Conservation (phyloP, 2,797 vertebrate genomes). For the Chloroceryle amazona region DNA sequence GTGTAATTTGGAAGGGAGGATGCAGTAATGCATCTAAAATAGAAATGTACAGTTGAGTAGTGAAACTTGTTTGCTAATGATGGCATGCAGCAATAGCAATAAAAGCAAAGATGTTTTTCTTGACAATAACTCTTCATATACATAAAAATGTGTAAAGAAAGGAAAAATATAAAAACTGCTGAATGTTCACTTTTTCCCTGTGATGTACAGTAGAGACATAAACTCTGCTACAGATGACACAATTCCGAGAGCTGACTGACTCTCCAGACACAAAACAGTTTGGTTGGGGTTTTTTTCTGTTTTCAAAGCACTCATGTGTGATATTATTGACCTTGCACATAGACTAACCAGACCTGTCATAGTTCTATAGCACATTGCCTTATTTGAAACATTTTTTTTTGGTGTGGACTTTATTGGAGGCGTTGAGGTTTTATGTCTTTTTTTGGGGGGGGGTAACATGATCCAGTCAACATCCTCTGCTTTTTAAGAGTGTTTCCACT, state of each 20-base stretch:
- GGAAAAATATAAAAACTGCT: slow-evolving; percentile 64
- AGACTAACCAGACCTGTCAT: not conserved
- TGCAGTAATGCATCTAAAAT: slow-evolving; percentile 58
- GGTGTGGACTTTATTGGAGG: not conserved
- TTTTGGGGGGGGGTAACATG: not conserved
- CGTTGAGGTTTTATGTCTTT: not conserved
- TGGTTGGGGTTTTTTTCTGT: no score
- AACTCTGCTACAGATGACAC: not conserved
- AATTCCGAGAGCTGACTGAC: not conserved
- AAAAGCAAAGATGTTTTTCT: slow-evolving; percentile 72
- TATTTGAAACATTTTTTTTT: not conserved
- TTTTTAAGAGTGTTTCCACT: not conserved
- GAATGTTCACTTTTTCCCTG: slow-evolving; percentile 48
- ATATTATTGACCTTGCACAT: not conserved
- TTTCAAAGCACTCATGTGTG: not conserved
- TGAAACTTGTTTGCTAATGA: slow-evolving; percentile 70
- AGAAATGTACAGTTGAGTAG: slow-evolving; percentile 51
- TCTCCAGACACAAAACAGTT: not conserved
- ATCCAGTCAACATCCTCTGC: not conserved
- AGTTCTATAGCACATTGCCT: not conserved
- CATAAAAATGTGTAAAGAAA: slow-evolving; percentile 67
- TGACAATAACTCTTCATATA: slow-evolving; percentile 69
- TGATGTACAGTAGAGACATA: slow-evolving; percentile 23
- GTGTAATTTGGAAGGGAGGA: slow-evolving; percentile 72
- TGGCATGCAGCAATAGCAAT: slow-evolving; percentile 59